A percentile compares a stretch with the other conserved stretches of the same genome.
Evolutionary conservation across 1,140 invertebrate species (phyloP).

Genomic region (Zaprionus tsacasi): DNA sequence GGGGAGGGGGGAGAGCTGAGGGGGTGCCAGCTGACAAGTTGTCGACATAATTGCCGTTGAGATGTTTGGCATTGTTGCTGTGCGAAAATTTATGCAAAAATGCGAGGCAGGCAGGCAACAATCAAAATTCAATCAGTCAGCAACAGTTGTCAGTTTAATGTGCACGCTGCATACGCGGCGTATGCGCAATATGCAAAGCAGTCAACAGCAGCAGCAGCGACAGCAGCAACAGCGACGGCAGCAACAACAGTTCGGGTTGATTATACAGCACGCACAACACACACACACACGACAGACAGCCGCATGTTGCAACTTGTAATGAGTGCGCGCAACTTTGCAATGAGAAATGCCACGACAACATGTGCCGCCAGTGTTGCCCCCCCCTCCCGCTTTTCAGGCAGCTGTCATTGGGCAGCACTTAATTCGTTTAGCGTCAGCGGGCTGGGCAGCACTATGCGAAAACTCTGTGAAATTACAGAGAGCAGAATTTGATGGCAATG

Average conservation of each 20-base stretch:
- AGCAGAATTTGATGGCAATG: too few species aligned
- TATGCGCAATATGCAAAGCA: constrained; percentile 61
- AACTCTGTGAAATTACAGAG: background rate
- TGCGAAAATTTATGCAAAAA: constrained; percentile 65
- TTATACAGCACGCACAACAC: constrained; percentile 30
- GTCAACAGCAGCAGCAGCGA: constrained; percentile 1
- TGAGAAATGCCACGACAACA: constrained; percentile 3
- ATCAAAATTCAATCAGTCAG: constrained; percentile 79
- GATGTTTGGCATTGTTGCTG: constrained; percentile 40
- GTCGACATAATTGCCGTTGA: constrained; percentile 44
- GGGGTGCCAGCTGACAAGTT: constrained; percentile 24
- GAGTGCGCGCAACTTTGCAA: constrained; percentile 26
- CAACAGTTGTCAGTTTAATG: constrained; percentile 76
- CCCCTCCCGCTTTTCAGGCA: background rate
- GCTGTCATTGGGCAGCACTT: background rate
- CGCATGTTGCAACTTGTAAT: constrained; percentile 44
- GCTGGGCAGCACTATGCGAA: background rate
- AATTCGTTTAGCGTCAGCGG: background rate
- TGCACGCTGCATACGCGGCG: constrained; percentile 29
- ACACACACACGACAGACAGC: constrained; percentile 9
- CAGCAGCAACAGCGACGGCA: background rate
- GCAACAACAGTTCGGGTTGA: constrained; percentile 6
- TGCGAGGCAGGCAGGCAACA: constrained; percentile 54
- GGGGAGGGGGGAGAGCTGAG: background rate
- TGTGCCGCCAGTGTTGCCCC: background rate